phyloP scores from a whole-genome alignment of 2,888 invertebrate species.

The Geotrupes spiniger region DNA sequence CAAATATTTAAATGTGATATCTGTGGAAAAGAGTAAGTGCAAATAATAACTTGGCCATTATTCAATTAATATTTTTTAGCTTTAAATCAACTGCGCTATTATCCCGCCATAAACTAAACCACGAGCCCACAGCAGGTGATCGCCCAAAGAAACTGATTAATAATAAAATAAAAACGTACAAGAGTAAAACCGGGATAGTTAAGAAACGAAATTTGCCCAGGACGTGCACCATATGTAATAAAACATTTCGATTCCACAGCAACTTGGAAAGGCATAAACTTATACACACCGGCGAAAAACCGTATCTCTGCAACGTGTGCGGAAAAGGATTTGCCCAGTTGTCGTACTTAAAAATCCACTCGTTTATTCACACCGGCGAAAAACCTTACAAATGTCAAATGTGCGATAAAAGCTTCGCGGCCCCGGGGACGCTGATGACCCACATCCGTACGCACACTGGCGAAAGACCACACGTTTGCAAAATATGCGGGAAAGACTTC shows the following conservation, averaged over 20 bases:
- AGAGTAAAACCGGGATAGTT: conserved; percentile 27
- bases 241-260: conserved; percentile 39
- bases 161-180: conserved; percentile 13
- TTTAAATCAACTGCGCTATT: conserved; percentile 23
- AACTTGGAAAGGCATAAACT: conserved; percentile 40
- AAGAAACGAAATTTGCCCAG: conserved; percentile 31
- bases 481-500: conserved; percentile 39
- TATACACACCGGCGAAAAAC: conserved; percentile 40
- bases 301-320: conserved; percentile 35
- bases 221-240: conserved; percentile 39
- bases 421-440: conserved; percentile 38
- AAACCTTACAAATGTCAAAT: conserved; percentile 40
- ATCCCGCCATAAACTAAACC: conserved; percentile 20
- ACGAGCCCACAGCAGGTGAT: conserved; percentile 8
- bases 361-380: conserved; percentile 39
- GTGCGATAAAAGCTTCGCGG: conserved; percentile 39
- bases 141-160: conserved; percentile 4
- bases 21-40: conserved; percentile 26
- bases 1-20: conserved; percentile 25
- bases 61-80: conserved; percentile 11
- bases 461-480: conserved; percentile 35
- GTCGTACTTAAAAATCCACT: conserved; percentile 37
- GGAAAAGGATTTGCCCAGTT: conserved; percentile 35
- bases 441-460: conserved; percentile 38
- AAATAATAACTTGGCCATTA: neutral